phyloP scores from a whole-genome alignment of 2,888 invertebrate genomes.

The Teleiodes luculella region DNA sequence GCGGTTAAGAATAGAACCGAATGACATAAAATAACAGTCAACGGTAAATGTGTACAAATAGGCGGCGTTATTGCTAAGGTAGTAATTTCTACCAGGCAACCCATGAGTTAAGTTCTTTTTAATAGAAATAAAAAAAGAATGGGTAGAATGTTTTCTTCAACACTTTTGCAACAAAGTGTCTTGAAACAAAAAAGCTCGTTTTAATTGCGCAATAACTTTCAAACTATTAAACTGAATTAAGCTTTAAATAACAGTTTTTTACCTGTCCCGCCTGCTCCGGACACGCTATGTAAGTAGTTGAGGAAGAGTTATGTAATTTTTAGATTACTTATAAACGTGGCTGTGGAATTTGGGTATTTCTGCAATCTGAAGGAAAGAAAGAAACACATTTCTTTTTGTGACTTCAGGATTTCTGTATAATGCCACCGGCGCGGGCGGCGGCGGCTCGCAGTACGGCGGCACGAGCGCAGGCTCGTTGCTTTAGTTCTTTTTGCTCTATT shows the following conservation, averaged over 20 bases:
- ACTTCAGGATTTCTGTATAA: constrained; percentile 32
- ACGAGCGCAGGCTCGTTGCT: constrained; percentile 1
- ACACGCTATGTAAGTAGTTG: constrained; percentile 1
- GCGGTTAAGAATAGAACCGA: no score
- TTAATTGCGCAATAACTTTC: neutral
- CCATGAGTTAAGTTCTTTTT: no score
- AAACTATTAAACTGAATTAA: constrained; percentile 6
- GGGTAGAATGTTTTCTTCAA: no score
- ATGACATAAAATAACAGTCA: no score
- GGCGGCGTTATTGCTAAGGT: no score
- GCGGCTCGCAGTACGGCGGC: no score
- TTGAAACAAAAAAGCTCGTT: neutral
- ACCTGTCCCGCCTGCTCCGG: neutral
- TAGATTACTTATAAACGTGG: constrained; percentile 27
- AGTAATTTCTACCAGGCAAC: no score
- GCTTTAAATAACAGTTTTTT: constrained; percentile 1
- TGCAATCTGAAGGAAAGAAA: neutral
- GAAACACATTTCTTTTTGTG: no score
- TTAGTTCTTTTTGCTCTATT: constrained; percentile 5
- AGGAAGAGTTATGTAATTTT: constrained; percentile 39
- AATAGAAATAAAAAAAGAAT: no score
- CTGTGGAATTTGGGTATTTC: neutral
- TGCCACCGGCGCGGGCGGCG: constrained; percentile 1
- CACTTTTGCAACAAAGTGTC: neutral
- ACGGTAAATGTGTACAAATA: no score